Evolutionary conservation across 2,888 invertebrate species (phyloP).

Genomic region (Tetragnatha montana): DNA sequence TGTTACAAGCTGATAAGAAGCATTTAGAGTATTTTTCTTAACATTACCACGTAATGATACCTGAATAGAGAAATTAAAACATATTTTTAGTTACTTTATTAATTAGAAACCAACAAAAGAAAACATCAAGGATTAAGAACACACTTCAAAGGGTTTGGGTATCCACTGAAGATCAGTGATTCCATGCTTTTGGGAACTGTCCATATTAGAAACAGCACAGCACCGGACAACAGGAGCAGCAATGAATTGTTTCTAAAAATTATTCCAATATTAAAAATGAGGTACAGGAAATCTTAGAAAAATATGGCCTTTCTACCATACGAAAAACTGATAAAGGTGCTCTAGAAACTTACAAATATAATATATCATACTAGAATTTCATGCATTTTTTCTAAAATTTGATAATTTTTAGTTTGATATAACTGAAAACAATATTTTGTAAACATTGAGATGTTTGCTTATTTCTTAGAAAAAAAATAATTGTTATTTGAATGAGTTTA

Average conservation of each 20-base stretch:
- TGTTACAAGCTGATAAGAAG: slow-evolving; percentile 41
- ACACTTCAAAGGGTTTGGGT: slow-evolving; percentile 45
- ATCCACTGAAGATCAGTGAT: slow-evolving; percentile 50
- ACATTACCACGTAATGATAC: background rate
- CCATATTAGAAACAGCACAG: slow-evolving; percentile 36
- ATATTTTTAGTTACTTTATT: background rate
- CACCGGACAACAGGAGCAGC: slow-evolving; percentile 11
- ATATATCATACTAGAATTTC: too few species aligned
- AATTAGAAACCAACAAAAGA: background rate
- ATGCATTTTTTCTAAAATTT: too few species aligned
- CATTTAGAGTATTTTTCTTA: background rate
- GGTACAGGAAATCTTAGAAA: too few species aligned
- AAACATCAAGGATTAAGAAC: background rate
- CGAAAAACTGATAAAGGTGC: background rate
- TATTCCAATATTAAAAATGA: background rate
- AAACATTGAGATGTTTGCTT: too few species aligned
- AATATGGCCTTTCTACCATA: too few species aligned
- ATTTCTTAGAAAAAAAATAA: too few species aligned
- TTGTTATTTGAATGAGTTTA: too few species aligned
- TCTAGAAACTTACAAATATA: background rate
- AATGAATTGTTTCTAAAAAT: background rate
- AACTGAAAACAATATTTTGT: too few species aligned
- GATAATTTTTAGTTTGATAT: too few species aligned
- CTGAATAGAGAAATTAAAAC: background rate
- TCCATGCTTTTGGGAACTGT: slow-evolving; percentile 42